Conservation (phyloP, 30 jellyfish, hydroid and myxozoan species). For the Chrysaora quinquecirrha region DNA sequence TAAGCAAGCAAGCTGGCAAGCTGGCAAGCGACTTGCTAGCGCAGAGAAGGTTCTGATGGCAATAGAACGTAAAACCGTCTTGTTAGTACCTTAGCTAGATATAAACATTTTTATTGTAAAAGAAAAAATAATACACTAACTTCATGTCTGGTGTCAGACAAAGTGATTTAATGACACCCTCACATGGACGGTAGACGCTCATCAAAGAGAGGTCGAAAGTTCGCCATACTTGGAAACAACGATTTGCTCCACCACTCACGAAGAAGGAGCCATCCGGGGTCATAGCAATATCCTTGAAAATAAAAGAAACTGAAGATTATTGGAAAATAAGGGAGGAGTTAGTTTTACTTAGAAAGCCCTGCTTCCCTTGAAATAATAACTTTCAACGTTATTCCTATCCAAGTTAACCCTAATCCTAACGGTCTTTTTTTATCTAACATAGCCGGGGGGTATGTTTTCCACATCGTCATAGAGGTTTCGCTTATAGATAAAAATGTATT, state of each 20-base stretch:
- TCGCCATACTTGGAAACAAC: slow-evolving; percentile 95
- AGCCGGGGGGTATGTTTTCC: background rate
- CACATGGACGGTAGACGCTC: slow-evolving; percentile 97
- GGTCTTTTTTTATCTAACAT: background rate
- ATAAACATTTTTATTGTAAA: no score
- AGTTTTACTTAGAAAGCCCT: background rate
- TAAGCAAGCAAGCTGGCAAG: no score
- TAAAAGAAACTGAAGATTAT: background rate
- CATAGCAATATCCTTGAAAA: slow-evolving; percentile 77
- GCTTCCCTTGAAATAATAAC: background rate
- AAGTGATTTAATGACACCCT: slow-evolving; percentile 76
- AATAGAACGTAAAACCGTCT: no score
- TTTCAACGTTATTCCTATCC: background rate
- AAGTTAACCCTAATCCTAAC: background rate
- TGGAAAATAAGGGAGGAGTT: background rate
- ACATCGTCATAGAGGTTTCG: background rate
- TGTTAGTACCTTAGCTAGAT: no score
- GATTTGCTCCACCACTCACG: slow-evolving; percentile 86
- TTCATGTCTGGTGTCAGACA: slow-evolving; percentile 93
- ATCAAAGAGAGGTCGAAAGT: slow-evolving; percentile 77
- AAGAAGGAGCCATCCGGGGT: slow-evolving; percentile 89
- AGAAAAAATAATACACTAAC: slow-evolving; percentile 40
- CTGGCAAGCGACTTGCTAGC: background rate
- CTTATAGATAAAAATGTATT: no score
- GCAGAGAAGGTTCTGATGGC: no score